These are phyloP conservation scores for Protobothrops mucrosquamatus DNA, from an alignment of 2,113 vertebrate species.

Conservation along the genomic window DNA sequence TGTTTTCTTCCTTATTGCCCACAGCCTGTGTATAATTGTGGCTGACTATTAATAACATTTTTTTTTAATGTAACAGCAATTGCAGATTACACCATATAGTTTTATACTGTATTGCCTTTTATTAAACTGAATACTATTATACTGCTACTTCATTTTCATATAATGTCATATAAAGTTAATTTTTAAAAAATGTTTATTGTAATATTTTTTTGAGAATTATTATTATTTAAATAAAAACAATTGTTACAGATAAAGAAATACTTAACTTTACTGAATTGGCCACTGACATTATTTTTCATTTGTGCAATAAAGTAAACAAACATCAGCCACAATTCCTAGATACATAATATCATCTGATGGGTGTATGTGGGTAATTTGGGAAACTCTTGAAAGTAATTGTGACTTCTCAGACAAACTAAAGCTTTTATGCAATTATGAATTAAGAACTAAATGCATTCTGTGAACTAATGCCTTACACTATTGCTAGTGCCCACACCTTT, in stretches of 20 bases:
- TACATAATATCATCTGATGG: not conserved
- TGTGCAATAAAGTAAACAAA: not conserved
- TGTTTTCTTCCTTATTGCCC: not conserved
- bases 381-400: not conserved
- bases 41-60: not conserved
- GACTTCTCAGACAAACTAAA: not conserved
- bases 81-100: not conserved
- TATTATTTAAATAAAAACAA: not conserved
- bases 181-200: not conserved
- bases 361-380: not conserved
- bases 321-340: not conserved
- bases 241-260: not conserved
- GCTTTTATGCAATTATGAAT: conserved; percentile 1
- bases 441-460: not conserved
- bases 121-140: not conserved
- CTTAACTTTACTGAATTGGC: not conserved
- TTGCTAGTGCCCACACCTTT: not conserved
- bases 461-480: not conserved
- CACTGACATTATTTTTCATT: not conserved
- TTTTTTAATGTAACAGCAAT: not conserved
- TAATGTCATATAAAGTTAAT: not conserved
- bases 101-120: not conserved
- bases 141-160: not conserved
- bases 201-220: not conserved
- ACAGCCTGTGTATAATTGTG: not conserved